phyloP scores from a whole-genome alignment of 2,113 vertebrate genomes.

The Megaceryle torquata region DNA sequence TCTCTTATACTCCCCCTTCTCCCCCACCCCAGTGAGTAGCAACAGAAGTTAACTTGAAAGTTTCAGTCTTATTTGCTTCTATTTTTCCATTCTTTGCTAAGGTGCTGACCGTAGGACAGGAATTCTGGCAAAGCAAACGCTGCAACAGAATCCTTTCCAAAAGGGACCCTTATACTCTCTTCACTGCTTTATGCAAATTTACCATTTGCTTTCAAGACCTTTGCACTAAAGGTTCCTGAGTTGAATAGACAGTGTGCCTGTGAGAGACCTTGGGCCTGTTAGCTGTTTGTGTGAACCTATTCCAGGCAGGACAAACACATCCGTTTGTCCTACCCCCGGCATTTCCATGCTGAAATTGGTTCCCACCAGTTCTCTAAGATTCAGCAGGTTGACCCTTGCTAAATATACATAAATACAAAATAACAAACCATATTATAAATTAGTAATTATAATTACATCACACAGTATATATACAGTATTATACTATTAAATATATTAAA shows the following conservation, averaged over 20 bases:
- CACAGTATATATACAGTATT: background rate
- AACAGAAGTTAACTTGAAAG: background rate
- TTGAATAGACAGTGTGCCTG: background rate
- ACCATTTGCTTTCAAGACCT: background rate
- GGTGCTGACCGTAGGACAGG: background rate
- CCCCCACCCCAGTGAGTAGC: background rate
- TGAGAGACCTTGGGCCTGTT: too few species aligned
- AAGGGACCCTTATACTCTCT: background rate
- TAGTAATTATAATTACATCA: background rate
- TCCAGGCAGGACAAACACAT: background rate
- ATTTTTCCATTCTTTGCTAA: background rate
- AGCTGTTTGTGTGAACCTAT: background rate
- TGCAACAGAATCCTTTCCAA: background rate
- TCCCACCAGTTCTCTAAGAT: background rate
- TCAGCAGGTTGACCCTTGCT: background rate
- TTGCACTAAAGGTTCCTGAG: background rate
- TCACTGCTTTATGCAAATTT: background rate
- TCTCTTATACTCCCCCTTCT: background rate
- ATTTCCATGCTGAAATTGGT: background rate
- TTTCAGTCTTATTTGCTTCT: background rate
- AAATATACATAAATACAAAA: background rate
- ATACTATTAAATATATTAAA: background rate
- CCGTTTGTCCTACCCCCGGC: rapidly evolving
- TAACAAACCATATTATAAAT: background rate
- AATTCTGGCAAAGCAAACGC: background rate